A percentile compares a stretch with the other conserved stretches of the same genome.
phyloP scores from a whole-genome alignment of 2,797 vertebrate genomes.

The Holocentrus rufus region DNA sequence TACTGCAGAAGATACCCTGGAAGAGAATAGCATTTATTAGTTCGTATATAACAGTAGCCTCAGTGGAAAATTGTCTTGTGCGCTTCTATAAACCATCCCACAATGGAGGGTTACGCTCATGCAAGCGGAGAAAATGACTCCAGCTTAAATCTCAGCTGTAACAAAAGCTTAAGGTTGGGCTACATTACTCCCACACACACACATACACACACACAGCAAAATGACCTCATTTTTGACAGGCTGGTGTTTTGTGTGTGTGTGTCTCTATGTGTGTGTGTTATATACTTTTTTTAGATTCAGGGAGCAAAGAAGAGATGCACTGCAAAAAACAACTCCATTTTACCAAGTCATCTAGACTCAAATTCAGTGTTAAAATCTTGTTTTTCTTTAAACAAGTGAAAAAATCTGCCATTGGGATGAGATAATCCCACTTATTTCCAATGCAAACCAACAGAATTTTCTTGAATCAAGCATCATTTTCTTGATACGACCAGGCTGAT shows the following conservation, averaged over 20 bases:
- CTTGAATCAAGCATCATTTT: no score
- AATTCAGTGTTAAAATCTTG: no score
- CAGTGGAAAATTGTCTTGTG: constrained; percentile 34
- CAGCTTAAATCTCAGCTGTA: constrained; percentile 30
- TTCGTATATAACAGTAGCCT: constrained; percentile 20
- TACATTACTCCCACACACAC: constrained; percentile 35
- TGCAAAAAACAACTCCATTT: no score
- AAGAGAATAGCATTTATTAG: constrained; percentile 29
- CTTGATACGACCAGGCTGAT: no score
- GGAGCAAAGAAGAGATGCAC: constrained; percentile 10
- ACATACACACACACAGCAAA: constrained; percentile 16
- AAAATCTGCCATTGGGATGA: no score
- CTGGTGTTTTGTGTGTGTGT: constrained; percentile 27
- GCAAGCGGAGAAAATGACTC: constrained; percentile 45
- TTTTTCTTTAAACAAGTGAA: no score
- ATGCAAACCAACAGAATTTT: no score
- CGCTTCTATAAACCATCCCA: constrained; percentile 44
- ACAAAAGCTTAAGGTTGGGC: constrained; percentile 29
- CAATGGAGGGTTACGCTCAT: constrained; percentile 38
- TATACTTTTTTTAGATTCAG: constrained; percentile 6
- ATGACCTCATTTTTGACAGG: constrained; percentile 48
- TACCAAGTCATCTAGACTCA: no score
- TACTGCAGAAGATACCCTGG: constrained; percentile 2
- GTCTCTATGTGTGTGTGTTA: constrained; percentile 24
- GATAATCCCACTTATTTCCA: no score